Percentiles rank a stretch among this genome's conserved stretches.
These are phyloP conservation scores for Peromyscus aztecus DNA, from an alignment of 2,797 vertebrate species.

Conservation along the genomic window DNA sequence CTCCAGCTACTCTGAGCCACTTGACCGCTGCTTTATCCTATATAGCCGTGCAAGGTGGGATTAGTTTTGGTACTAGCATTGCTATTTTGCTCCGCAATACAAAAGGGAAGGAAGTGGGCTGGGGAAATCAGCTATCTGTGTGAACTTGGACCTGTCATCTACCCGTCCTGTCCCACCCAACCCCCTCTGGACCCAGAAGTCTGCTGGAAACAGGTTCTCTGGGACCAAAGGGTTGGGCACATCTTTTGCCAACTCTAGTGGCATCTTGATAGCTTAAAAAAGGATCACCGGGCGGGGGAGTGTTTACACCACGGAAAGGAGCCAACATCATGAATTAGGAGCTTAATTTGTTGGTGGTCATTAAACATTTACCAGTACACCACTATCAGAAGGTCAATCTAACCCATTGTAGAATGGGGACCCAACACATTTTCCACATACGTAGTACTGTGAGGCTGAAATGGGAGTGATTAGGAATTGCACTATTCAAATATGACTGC, in stretches of 20 bases:
- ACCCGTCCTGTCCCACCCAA: not conserved
- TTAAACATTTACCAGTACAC: conserved; percentile 6
- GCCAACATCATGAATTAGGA: not conserved
- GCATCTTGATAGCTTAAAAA: not conserved
- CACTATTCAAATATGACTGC: not conserved
- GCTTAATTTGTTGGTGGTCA: not conserved
- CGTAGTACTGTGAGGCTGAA: not conserved
- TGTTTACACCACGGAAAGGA: not conserved
- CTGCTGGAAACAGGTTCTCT: not conserved
- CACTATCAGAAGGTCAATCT: not conserved
- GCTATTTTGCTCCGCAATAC: not conserved
- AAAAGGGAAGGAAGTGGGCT: not conserved
- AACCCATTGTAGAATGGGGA: conserved; percentile 33
- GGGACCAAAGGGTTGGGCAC: not conserved
- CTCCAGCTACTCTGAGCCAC: not conserved
- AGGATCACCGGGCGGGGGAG: not conserved
- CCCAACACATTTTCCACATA: not conserved
- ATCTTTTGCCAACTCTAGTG: not conserved
- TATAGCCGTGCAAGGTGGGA: not conserved
- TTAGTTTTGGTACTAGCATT: not conserved
- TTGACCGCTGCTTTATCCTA: not conserved
- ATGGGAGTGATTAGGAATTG: conserved; percentile 1
- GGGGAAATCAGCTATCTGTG: not conserved
- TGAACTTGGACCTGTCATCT: not conserved
- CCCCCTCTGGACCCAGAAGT: not conserved